Conservation (phyloP, 2,113 vertebrate genomes). For the Sylvietta virens region DNA sequence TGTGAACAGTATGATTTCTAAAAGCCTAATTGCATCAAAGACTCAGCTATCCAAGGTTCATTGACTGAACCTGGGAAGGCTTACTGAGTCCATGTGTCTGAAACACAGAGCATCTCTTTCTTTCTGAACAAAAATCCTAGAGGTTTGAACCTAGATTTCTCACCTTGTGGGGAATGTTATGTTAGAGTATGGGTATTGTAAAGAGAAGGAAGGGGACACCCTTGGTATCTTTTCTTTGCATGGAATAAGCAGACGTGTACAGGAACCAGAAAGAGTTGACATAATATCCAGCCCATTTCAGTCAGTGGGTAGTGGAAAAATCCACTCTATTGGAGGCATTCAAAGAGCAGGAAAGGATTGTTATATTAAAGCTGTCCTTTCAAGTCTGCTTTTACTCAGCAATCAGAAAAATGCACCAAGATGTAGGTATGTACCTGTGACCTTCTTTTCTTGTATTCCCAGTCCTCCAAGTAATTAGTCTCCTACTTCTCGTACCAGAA, state of each 20-base stretch:
- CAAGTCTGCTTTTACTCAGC: background rate
- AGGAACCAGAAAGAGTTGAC: background rate
- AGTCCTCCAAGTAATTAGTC: background rate
- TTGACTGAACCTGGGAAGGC: background rate
- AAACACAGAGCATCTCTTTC: background rate
- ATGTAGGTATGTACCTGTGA: background rate
- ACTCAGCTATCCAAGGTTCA: background rate
- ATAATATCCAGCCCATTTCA: background rate
- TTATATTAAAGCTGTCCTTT: background rate
- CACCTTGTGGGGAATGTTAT: background rate
- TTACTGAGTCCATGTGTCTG: background rate
- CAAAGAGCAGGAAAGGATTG: background rate
- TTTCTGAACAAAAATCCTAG: background rate
- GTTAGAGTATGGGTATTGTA: background rate
- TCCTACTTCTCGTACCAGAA: background rate
- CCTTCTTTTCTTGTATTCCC: background rate
- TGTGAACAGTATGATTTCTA: background rate
- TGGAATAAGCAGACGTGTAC: background rate
- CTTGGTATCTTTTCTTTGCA: background rate
- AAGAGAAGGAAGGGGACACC: background rate
- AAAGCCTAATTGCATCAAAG: background rate
- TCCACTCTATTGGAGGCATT: background rate
- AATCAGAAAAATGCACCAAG: background rate
- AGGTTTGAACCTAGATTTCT: background rate
- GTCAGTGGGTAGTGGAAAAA: background rate